These are phyloP conservation scores for Microtus pennsylvanicus DNA, from an alignment of 2,113 vertebrate species.

Conservation along the genomic window DNA sequence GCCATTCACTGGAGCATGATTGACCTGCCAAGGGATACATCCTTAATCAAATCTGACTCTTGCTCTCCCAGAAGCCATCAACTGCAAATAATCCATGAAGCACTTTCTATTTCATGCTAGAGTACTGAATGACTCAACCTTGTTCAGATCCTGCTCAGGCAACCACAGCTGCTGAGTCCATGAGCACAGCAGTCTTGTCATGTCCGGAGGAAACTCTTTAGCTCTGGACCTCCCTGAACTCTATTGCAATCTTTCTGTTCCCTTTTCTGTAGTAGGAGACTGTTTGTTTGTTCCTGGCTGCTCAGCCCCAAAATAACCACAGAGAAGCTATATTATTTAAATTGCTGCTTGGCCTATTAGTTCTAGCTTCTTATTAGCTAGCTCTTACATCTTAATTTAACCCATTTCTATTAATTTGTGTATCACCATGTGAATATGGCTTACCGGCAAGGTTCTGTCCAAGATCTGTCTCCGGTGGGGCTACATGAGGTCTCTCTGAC, in stretches of 20 bases:
- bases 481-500: too few relatives aligned
- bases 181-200: too few relatives aligned
- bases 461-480: too few relatives aligned
- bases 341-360: too few relatives aligned
- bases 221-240: background rate
- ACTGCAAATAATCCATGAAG: background rate
- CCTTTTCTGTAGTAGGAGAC: background rate
- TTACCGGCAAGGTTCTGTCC: too few relatives aligned
- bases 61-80: background rate
- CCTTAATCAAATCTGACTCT: background rate
- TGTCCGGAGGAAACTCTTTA: background rate
- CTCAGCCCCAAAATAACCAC: too few relatives aligned
- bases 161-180: background rate
- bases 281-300: too few relatives aligned
- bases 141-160: background rate
- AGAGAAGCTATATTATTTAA: too few relatives aligned
- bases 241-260: background rate
- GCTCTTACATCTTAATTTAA: too few relatives aligned
- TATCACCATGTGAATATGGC: too few relatives aligned
- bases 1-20: background rate
- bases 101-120: background rate
- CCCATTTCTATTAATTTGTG: too few relatives aligned
- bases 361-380: too few relatives aligned
- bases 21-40: background rate
- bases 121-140: background rate